These are phyloP conservation scores for Xiphophorus couchianus DNA, from an alignment of 2,113 vertebrate species.

Conservation along the genomic window DNA sequence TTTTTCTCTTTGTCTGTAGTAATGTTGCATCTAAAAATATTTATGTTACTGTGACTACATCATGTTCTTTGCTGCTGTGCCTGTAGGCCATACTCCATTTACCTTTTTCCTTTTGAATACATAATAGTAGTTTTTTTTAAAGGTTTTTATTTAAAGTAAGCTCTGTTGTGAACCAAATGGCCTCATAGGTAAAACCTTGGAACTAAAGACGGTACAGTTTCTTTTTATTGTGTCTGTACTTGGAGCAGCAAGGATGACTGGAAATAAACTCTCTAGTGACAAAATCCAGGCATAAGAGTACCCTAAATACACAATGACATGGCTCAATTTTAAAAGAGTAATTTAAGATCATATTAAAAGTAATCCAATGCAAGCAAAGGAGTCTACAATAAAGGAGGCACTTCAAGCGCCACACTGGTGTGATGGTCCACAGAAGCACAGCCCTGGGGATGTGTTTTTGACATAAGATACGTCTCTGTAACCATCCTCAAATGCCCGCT, in stretches of 20 bases:
- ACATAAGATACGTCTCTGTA: slow-evolving; percentile 53
- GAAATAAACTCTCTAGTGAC: neutral
- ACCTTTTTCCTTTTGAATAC: neutral
- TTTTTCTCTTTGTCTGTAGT: too few relatives aligned
- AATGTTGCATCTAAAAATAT: too few relatives aligned
- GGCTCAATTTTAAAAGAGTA: neutral
- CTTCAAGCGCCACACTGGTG: slow-evolving; percentile 55
- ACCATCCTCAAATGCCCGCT: slow-evolving; percentile 57
- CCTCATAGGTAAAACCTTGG: neutral
- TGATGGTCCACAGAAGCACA: slow-evolving; percentile 73
- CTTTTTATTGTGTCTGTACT: neutral
- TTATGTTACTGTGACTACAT: too few relatives aligned
- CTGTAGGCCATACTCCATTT: neutral
- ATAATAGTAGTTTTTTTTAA: neutral
- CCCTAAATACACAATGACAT: neutral
- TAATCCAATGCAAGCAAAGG: slow-evolving; percentile 35
- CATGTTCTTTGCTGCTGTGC: too few relatives aligned
- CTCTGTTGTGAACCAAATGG: neutral
- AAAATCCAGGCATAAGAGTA: neutral
- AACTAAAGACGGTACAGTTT: neutral
- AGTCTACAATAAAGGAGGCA: slow-evolving; percentile 41
- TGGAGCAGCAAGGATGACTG: neutral
- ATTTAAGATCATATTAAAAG: slow-evolving; percentile 25
- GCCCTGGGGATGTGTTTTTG: slow-evolving; percentile 47
- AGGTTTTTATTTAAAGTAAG: neutral